These are phyloP conservation scores for Arrhopalites spinosus DNA, from an alignment of 2,888 invertebrate species.

Conservation along the genomic window DNA sequence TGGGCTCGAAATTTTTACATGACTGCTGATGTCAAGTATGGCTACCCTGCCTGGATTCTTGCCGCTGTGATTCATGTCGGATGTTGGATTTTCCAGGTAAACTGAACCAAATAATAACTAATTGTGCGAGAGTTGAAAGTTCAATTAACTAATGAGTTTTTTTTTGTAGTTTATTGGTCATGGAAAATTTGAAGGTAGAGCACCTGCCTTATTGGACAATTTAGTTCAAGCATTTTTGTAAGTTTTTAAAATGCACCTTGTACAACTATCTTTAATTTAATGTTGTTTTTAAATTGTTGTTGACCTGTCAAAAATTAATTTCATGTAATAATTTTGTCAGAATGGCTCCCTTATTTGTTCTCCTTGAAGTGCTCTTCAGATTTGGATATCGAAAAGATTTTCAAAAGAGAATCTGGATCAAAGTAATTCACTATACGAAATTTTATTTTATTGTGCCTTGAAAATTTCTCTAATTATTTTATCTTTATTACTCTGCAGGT, in stretches of 20 bases:
- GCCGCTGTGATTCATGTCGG: not conserved
- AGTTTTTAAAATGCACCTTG: constrained; percentile 20
- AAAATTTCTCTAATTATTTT: not conserved
- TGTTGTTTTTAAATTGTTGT: no score
- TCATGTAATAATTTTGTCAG: constrained; percentile 33
- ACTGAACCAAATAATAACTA: not conserved
- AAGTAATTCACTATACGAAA: not conserved
- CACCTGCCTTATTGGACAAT: constrained; percentile 56
- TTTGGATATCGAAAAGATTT: constrained; percentile 55
- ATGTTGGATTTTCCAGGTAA: not conserved
- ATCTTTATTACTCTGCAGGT: constrained; percentile 47
- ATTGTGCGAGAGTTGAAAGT: no score
- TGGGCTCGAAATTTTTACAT: constrained; percentile 47
- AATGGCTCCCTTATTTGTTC: constrained; percentile 56
- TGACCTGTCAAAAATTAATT: not conserved
- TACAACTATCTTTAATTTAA: not conserved
- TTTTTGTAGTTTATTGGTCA: constrained; percentile 55
- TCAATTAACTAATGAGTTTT: not conserved
- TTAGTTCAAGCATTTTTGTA: constrained; percentile 55
- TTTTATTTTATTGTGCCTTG: not conserved
- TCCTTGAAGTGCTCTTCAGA: constrained; percentile 54
- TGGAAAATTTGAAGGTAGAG: constrained; percentile 55
- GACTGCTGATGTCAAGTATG: constrained; percentile 36
- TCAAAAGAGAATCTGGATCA: constrained; percentile 44
- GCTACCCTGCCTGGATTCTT: constrained; percentile 49